Conservation (phyloP, 1,140 invertebrate genomes). For the Pogonomyrmex californicus region DNA sequence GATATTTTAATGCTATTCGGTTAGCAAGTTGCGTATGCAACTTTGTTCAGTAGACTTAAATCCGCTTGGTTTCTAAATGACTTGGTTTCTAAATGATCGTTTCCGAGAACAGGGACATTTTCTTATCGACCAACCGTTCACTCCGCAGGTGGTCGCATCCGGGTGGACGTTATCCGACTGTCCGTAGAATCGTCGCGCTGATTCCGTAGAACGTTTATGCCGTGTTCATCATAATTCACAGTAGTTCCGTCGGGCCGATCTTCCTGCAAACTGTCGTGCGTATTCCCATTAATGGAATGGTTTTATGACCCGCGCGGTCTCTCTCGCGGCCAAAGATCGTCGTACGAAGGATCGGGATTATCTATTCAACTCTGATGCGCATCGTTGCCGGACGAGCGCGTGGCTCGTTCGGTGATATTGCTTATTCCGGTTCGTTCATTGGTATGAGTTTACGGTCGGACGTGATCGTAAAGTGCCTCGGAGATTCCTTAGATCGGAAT, state of each 20-base stretch:
- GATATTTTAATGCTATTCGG: neutral
- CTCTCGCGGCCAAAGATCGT: neutral
- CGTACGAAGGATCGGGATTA: slow-evolving; percentile 34
- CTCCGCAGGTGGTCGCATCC: slow-evolving; percentile 5
- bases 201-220: slow-evolving; percentile 48
- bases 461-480: slow-evolving; percentile 26
- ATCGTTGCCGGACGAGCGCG: neutral
- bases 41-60: neutral
- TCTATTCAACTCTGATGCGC: neutral
- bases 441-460: slow-evolving; percentile 40
- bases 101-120: neutral
- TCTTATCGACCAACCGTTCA: slow-evolving; percentile 2
- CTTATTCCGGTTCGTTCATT: slow-evolving; percentile 49
- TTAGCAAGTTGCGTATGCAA: neutral
- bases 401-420: slow-evolving; percentile 33
- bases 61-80: neutral
- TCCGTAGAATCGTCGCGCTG: slow-evolving; percentile 8
- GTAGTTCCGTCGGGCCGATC: neutral
- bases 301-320: slow-evolving; percentile 41
- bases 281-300: neutral
- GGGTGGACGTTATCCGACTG: neutral
- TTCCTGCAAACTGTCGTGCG: slow-evolving; percentile 19
- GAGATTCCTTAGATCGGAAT: neutral
- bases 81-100: neutral
- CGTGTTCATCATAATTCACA: slow-evolving; percentile 18